Evolutionary conservation across 1,140 invertebrate species (phyloP), one percentile per base, ranked within the genome.

Genomic region (Spodoptera frugiperda): DNA sequence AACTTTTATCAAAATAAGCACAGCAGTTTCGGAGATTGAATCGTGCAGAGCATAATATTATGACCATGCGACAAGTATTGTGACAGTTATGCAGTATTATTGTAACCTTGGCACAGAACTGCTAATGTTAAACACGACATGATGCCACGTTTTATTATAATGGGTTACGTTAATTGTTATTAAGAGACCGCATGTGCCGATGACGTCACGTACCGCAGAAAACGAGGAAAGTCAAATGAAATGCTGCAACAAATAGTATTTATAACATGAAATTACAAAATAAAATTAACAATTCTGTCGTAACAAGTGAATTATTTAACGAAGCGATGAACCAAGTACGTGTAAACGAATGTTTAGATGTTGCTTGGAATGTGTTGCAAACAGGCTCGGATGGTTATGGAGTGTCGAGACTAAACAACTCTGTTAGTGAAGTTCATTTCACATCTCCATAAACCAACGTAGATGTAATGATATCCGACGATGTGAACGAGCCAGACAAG

Each of bases 41-140:
- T 68, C 21, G 6, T 25, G 25, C 25, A 25, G 0, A 25, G 25
- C 25, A 3, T 12, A 51, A 33, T 17, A 14, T 21, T 55, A 57
- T 5, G 10, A 44, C 17, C 53, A 39, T 30, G 12, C 57, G 15
- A 44, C n/a, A 48, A 49, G 3, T 17, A 55, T 9, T 10, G 61
- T 65, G 61, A 65, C 61, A 65, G 44, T 48, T 65, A 65, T 65
- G 61, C 61, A 48, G 44, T n/a, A 65, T 44, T 61, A 61, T 21
- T 65, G 61, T 71, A 71, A 55, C 68, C 68, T 71, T 71, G 68
- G 68, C 68, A 55, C 68, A 46, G 53, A 71, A 55, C 51, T 44
- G 51, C 49, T 71, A 44, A 71, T 55, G 33, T 55, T 21, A 11
- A 71, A 71, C 33, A 25, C 30, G 68, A 39, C 44, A 71, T 54